Evolutionary conservation across 2,888 invertebrate species (phyloP), one percentile per base, ranked within the genome.

Genomic region (Andrena haemorrhoa): DNA sequence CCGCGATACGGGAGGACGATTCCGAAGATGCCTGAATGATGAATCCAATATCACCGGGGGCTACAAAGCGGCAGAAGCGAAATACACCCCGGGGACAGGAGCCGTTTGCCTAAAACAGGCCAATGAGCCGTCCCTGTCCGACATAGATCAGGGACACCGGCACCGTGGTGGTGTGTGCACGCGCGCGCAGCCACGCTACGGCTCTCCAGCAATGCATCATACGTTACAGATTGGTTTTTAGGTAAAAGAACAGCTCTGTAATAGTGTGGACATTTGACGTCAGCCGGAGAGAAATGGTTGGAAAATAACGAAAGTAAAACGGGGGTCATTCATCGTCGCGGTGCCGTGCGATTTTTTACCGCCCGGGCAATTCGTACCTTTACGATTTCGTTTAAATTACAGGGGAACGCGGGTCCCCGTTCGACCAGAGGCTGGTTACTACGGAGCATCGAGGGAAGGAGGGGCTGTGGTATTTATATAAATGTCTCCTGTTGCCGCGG

Each of bases 51-150:
- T 89, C 81, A 86, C 69, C 68, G 79, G 65, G 80, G 75, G 87
- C 75, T 79, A 77, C 84, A 68, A 79, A 82, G 83, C 82, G 79
- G 82, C 82, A 74, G 75, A 80, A 84, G 86, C 84, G 84, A 90
- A 90, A 87, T 85, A 86, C 86, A 84, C 90, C 90, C 90, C 64
- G 64, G 90, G 90, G 90, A 89, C 82, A 76, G 82, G 76, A 83
- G 86, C 68, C 79, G 86, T 89, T 90, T 89, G 87, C 87, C 89
- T 85, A 87, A 90, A 90, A 89, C 80, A 85, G 89, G 87, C 86
- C 90, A 88, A 89, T 87, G 87, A 86, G 82, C 83, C 85, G 69
- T 79, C 69, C 76, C 79, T 82, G 78, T 72, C 78, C 72, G 69
- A 78, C 84, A 79, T 85, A 88, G 85, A 86, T 87, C 80, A 84